Conservation (phyloP, 1,140 invertebrate species). For the Nebria ingens region DNA sequence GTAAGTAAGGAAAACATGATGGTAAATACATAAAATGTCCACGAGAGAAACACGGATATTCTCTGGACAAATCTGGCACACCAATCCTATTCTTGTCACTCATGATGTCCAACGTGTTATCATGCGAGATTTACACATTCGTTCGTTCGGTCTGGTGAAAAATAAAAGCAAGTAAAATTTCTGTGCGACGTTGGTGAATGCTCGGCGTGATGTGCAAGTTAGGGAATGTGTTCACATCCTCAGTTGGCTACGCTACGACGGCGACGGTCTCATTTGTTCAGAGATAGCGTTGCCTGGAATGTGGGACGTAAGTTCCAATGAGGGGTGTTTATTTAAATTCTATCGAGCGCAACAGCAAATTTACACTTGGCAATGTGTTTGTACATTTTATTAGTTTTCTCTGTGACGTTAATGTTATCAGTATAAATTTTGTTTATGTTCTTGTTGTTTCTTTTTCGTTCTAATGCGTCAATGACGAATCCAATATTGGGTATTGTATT, state of each 20-base stretch:
- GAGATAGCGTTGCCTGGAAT: neutral
- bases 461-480: too few relatives aligned
- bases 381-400: constrained; percentile 5
- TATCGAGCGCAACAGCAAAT: neutral
- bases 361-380: neutral
- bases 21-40: neutral
- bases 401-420: neutral
- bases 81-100: neutral
- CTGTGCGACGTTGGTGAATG: constrained; percentile 2
- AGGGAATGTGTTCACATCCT: neutral
- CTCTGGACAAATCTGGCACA: neutral
- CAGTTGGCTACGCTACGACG: neutral
- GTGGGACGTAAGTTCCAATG: constrained; percentile 3
- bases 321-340: constrained; percentile 9
- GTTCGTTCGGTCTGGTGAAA: neutral
- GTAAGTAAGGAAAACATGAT: neutral
- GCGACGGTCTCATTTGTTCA: neutral
- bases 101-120: neutral
- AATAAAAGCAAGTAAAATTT: neutral
- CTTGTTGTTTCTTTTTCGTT: too few relatives aligned
- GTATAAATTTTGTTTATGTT: too few relatives aligned
- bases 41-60: neutral
- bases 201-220: neutral
- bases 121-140: neutral
- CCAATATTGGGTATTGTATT: too few relatives aligned